Conservation (phyloP, 2,797 vertebrate genomes). For the Fistularia commersonii region DNA sequence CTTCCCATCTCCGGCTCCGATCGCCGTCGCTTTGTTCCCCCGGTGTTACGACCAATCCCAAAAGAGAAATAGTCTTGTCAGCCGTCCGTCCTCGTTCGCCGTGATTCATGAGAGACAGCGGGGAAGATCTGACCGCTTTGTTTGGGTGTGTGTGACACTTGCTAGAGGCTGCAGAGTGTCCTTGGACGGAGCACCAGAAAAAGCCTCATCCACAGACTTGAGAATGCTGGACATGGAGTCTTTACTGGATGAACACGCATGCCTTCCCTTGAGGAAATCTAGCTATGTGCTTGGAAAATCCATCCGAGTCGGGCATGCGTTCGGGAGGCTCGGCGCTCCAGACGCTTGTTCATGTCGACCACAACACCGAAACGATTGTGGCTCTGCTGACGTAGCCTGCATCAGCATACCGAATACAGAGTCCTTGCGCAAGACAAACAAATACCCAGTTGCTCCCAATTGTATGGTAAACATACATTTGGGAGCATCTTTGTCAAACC, state of each 20-base stretch:
- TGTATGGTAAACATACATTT: too few relatives aligned
- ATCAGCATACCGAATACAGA: too few relatives aligned
- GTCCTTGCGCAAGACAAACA: too few relatives aligned
- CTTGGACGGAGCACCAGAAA: slow-evolving; percentile 36
- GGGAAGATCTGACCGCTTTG: slow-evolving; percentile 26
- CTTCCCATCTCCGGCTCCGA: slow-evolving; percentile 4
- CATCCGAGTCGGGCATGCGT: too few relatives aligned
- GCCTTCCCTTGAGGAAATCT: background rate
- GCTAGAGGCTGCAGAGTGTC: slow-evolving; percentile 30
- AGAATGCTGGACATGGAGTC: background rate
- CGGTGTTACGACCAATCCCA: too few relatives aligned
- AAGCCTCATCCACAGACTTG: slow-evolving; percentile 6
- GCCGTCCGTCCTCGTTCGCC: slow-evolving; percentile 35
- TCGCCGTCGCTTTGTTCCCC: background rate
- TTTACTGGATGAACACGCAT: background rate
- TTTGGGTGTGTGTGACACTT: slow-evolving; percentile 8
- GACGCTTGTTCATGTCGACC: too few relatives aligned
- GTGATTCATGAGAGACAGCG: slow-evolving; percentile 39
- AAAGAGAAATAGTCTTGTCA: slow-evolving; percentile 20
- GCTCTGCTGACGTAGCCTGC: too few relatives aligned
- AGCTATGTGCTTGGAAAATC: too few relatives aligned
- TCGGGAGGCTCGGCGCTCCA: too few relatives aligned
- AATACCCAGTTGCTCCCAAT: too few relatives aligned
- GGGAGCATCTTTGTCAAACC: too few relatives aligned
- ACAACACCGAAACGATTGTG: too few relatives aligned